Evolutionary conservation across 1,140 invertebrate genomes (phyloP).

Genomic region (Leucophenga varia): DNA sequence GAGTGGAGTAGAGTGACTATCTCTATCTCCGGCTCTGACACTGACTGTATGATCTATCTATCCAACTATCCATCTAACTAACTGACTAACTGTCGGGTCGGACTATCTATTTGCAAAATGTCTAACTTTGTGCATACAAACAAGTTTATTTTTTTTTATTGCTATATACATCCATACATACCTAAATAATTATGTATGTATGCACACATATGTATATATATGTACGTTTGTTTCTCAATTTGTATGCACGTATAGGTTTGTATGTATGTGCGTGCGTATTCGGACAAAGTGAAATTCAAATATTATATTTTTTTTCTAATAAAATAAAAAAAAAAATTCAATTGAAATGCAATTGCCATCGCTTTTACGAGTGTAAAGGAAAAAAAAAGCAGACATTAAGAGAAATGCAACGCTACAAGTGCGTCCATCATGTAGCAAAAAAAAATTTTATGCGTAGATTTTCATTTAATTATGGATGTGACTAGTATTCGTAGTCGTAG

Average conservation of each 20-base stretch:
- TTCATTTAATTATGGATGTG: too few species aligned
- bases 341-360: too few species aligned
- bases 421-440: too few species aligned
- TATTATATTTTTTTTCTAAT: slow-evolving; percentile 3
- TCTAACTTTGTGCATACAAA: slow-evolving; percentile 28
- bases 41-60: too few species aligned
- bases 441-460: too few species aligned
- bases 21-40: too few species aligned
- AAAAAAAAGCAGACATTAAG: too few species aligned
- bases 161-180: slow-evolving; percentile 4
- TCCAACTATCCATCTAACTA: slow-evolving; percentile 40
- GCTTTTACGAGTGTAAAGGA: too few species aligned
- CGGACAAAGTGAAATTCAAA: slow-evolving; percentile 47
- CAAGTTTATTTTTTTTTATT: slow-evolving; percentile 26
- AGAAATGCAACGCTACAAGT: too few species aligned
- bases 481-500: too few species aligned
- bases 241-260: slow-evolving; percentile 3
- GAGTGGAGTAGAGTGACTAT: too few species aligned
- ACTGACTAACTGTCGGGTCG: slow-evolving; percentile 40
- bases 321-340: too few species aligned
- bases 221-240: slow-evolving; percentile 16
- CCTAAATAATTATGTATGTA: slow-evolving; percentile 1
- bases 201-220: slow-evolving; percentile 13
- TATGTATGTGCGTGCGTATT: slow-evolving; percentile 17
- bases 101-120: slow-evolving; percentile 15